phyloP scores from a whole-genome alignment of 2,113 vertebrate species.

The Potamarius usumacintae region DNA sequence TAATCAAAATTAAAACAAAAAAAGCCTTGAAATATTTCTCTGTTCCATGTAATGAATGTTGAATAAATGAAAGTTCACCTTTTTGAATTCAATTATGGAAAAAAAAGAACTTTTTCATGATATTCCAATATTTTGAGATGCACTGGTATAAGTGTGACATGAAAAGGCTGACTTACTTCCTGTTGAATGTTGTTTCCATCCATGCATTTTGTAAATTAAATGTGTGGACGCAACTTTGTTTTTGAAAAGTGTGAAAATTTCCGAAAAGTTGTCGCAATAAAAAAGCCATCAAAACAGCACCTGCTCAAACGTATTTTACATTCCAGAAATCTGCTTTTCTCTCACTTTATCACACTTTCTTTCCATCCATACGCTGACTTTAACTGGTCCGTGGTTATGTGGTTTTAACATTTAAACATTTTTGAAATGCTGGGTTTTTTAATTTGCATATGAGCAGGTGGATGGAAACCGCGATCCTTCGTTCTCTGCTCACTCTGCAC shows the following conservation, averaged over 20 bases:
- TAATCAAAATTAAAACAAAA: too few species aligned
- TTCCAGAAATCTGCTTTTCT: neutral
- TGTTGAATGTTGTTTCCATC: neutral
- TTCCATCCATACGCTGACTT: neutral
- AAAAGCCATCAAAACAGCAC: neutral
- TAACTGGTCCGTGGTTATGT: neutral
- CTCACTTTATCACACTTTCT: neutral
- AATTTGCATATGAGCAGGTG: neutral
- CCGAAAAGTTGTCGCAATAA: neutral
- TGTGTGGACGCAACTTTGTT: neutral
- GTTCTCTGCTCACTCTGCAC: neutral
- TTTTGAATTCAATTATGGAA: too few species aligned
- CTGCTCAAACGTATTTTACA: neutral
- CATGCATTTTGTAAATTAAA: neutral
- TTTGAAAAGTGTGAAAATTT: neutral
- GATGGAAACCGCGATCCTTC: neutral
- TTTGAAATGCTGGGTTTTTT: neutral
- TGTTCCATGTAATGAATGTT: too few species aligned
- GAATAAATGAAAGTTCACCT: too few species aligned
- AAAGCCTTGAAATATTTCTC: too few species aligned
- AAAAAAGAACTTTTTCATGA: too few species aligned
- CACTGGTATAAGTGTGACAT: too few species aligned
- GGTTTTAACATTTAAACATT: neutral
- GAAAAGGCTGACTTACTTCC: neutral
- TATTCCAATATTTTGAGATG: too few species aligned